These are phyloP conservation scores for Rostratula benghalensis DNA, from an alignment of 2,113 vertebrate genomes.

Conservation along the genomic window DNA sequence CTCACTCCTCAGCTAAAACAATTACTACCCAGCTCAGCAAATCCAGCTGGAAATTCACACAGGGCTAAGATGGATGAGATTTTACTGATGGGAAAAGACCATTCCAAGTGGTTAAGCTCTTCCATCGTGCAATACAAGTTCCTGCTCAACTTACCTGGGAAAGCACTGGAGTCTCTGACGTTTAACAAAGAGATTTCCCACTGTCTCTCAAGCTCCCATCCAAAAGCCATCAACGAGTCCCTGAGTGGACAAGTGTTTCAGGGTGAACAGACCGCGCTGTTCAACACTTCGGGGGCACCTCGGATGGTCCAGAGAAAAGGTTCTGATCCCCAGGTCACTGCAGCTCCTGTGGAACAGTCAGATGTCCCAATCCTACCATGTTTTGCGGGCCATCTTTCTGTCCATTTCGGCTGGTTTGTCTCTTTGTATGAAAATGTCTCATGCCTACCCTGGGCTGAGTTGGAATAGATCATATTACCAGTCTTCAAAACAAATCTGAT, in stretches of 20 bases:
- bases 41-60: neutral
- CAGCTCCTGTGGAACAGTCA: neutral
- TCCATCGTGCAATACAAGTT: neutral
- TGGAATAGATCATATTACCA: rapidly evolving
- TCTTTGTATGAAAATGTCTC: rapidly evolving
- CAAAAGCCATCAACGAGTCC: neutral
- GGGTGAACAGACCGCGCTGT: rapidly evolving
- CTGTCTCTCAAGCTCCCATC: neutral
- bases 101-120: neutral
- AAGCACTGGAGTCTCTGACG: neutral
- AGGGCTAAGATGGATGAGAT: rapidly evolving
- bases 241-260: rapidly evolving
- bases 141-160: neutral
- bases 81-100: too few relatives aligned
- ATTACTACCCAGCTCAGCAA: neutral
- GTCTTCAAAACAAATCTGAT: neutral
- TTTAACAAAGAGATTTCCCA: neutral
- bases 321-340: rapidly evolving
- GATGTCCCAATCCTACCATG: rapidly evolving
- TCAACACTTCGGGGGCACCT: neutral
- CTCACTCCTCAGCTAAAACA: neutral
- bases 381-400: neutral
- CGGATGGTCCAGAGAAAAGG: neutral
- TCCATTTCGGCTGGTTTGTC: neutral
- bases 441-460: neutral